These are phyloP conservation scores for Drosophila fuyamai DNA, from an alignment of 1,140 invertebrate species.

Conservation along the genomic window DNA sequence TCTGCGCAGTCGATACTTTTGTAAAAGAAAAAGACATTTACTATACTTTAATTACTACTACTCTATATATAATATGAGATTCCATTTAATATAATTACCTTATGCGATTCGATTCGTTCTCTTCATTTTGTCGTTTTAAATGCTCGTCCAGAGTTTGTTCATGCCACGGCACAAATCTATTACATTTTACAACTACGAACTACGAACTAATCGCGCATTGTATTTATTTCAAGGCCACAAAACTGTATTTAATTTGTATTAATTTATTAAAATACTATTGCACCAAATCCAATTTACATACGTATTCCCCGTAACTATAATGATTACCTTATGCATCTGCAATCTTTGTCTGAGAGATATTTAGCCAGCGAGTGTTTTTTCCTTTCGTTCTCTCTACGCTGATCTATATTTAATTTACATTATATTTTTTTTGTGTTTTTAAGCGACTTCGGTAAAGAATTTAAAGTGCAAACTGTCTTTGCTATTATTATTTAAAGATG, in stretches of 20 bases:
- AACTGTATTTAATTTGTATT: slow-evolving; percentile 80
- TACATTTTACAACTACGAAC: slow-evolving; percentile 25
- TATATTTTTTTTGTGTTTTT: slow-evolving; percentile 36
- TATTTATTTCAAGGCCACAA: slow-evolving; percentile 75
- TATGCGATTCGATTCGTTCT: slow-evolving; percentile 5
- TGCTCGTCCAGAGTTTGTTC: slow-evolving; percentile 15
- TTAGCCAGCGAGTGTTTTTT: slow-evolving; percentile 34
- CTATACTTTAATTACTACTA: slow-evolving; percentile 58
- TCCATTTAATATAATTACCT: slow-evolving; percentile 54
- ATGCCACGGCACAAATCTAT: slow-evolving; percentile 24
- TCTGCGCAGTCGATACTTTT: slow-evolving; percentile 35
- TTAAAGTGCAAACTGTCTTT: slow-evolving; percentile 38
- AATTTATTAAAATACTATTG: slow-evolving; percentile 63
- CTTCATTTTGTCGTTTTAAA: not conserved
- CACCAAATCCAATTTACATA: slow-evolving; percentile 65
- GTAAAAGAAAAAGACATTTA: slow-evolving; percentile 76
- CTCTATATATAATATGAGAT: slow-evolving; percentile 55
- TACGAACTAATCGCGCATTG: slow-evolving; percentile 48
- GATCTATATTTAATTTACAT: slow-evolving; percentile 17
- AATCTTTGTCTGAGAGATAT: slow-evolving; percentile 22
- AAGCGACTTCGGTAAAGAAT: slow-evolving; percentile 45
- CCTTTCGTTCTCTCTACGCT: not conserved
- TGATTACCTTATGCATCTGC: slow-evolving; percentile 6
- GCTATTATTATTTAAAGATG: slow-evolving; percentile 34
- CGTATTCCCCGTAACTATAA: slow-evolving; percentile 52